Conservation (phyloP, 2,113 vertebrate species). For the Lynx canadensis region DNA sequence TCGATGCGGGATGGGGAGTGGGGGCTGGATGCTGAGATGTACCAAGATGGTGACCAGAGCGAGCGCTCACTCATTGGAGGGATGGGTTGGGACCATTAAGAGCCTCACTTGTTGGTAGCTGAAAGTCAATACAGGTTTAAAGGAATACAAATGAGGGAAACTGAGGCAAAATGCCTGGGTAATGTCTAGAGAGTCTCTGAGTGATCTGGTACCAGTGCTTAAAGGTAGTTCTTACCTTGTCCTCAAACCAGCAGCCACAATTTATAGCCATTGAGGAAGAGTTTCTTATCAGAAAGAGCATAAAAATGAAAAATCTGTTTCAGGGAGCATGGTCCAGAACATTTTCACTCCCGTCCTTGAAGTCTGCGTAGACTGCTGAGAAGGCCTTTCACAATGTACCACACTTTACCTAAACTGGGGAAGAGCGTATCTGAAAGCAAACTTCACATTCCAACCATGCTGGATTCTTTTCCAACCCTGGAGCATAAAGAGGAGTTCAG, state of each 20-base stretch:
- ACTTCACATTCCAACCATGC: not conserved
- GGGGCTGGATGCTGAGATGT: not conserved
- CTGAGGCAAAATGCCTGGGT: not conserved
- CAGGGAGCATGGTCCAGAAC: not conserved
- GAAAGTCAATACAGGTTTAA: not conserved
- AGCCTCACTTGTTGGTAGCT: not conserved
- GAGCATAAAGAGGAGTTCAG: conserved; percentile 1
- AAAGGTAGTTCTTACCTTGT: not conserved
- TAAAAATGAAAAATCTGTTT: not conserved
- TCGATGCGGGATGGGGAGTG: too few relatives aligned
- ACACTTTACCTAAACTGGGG: not conserved
- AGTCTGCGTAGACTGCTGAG: not conserved
- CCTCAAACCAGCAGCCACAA: not conserved
- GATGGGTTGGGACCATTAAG: too few relatives aligned
- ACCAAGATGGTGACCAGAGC: not conserved
- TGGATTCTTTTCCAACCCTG: conserved; percentile 35
- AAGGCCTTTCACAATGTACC: not conserved
- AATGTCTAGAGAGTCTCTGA: not conserved
- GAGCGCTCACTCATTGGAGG: not conserved
- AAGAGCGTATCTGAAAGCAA: not conserved
- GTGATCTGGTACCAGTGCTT: not conserved
- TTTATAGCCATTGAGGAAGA: not conserved
- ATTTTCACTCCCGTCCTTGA: not conserved
- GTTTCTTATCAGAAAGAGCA: not conserved
- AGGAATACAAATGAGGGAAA: not conserved